A percentile compares a stretch with the other conserved stretches of the same genome.
Conservation (phyloP, 2,888 invertebrate species). For the Xestobium rufovillosum region DNA sequence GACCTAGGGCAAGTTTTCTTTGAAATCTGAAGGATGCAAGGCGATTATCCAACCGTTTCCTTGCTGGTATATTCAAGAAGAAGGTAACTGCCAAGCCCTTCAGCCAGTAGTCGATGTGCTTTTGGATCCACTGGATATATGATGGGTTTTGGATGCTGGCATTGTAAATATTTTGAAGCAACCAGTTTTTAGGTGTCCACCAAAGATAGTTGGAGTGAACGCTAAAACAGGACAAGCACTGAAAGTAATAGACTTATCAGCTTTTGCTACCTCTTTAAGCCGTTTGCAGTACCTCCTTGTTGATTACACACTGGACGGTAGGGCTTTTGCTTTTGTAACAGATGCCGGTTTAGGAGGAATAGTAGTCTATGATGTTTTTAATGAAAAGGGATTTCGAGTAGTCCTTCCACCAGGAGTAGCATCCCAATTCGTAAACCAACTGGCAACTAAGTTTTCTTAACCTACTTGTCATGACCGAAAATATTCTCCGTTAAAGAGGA, state of each 20-base stretch:
- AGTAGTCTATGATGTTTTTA: constrained; percentile 47
- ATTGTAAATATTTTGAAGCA: constrained; percentile 51
- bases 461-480: constrained; percentile 50
- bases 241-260: constrained; percentile 50
- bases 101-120: constrained; percentile 63
- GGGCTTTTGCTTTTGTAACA: constrained; percentile 44
- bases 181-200: constrained; percentile 50
- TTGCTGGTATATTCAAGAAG: constrained; percentile 63
- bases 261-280: constrained; percentile 46
- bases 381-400: constrained; percentile 48
- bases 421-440: constrained; percentile 43
- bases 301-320: constrained; percentile 49
- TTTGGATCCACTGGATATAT: constrained; percentile 50
- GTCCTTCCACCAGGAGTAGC: constrained; percentile 50
- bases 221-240: constrained; percentile 51
- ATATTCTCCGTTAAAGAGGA: constrained; percentile 51
- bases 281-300: constrained; percentile 53
- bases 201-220: constrained; percentile 54
- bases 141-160: constrained; percentile 56
- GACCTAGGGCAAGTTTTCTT: constrained; percentile 50
- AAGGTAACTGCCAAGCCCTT: constrained; percentile 58
- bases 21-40: constrained; percentile 46
- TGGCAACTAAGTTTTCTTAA: constrained; percentile 47
- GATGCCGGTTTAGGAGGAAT: constrained; percentile 45
- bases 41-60: constrained; percentile 55